Evolutionary conservation across 2,113 vertebrate species (phyloP).

Genomic region (Malurus cyaneus): DNA sequence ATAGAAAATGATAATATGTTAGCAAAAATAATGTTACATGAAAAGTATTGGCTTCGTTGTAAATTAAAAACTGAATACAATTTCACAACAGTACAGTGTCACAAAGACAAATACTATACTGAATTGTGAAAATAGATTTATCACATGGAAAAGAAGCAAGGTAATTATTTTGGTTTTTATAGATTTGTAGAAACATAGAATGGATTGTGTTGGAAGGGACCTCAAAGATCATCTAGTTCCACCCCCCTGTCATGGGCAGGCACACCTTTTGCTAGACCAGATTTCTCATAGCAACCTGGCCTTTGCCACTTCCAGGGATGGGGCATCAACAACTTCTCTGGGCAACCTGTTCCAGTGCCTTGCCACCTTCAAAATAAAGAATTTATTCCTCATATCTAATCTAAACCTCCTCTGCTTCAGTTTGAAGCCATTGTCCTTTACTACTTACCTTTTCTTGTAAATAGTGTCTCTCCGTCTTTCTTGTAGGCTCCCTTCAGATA

Average conservation of each 20-base stretch:
- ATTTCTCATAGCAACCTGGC: not conserved
- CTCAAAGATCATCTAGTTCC: not conserved
- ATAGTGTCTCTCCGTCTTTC: not conserved
- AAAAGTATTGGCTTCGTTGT: not conserved
- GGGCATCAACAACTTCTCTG: not conserved
- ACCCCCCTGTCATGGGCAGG: not conserved
- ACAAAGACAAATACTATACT: slow-evolving; percentile 41
- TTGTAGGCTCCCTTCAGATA: not conserved
- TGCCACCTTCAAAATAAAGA: not conserved
- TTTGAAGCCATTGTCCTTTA: not conserved
- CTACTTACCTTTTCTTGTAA: not conserved
- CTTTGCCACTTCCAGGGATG: not conserved
- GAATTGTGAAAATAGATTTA: slow-evolving; percentile 42
- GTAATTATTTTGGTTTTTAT: slow-evolving; percentile 42
- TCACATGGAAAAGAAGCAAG: slow-evolving; percentile 45
- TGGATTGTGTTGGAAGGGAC: not conserved
- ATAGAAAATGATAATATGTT: not conserved
- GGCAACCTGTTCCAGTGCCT: not conserved
- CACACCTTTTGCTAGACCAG: not conserved
- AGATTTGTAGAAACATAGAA: not conserved
- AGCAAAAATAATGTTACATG: not conserved
- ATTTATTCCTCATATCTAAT: not conserved
- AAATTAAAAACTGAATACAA: slow-evolving; percentile 53
- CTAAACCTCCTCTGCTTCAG: not conserved
- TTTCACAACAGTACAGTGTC: slow-evolving; percentile 21